Percentiles rank a stretch among this genome's conserved stretches.
Evolutionary conservation across 2,113 vertebrate species (phyloP).

Genomic region (Mixornis gularis): DNA sequence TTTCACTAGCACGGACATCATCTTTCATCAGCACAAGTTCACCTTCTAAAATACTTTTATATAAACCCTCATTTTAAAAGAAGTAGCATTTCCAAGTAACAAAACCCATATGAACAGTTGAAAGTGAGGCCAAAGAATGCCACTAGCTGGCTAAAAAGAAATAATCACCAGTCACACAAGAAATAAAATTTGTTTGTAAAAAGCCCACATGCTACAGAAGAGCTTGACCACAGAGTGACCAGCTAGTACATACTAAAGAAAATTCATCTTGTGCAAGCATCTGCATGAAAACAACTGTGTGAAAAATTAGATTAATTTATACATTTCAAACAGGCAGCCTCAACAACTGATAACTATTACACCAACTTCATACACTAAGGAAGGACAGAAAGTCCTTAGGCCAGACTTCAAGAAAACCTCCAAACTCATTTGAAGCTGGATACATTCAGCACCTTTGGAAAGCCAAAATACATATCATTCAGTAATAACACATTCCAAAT

Average conservation of each 20-base stretch:
- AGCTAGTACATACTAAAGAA: not conserved
- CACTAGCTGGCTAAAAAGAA: not conserved
- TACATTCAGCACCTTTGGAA: not conserved
- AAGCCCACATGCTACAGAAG: not conserved
- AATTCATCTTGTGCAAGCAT: not conserved
- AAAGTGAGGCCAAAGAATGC: not conserved
- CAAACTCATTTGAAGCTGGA: not conserved
- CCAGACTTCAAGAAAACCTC: not conserved
- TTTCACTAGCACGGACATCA: not conserved
- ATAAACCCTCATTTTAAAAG: not conserved
- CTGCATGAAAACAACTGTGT: not conserved
- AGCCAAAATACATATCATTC: not conserved
- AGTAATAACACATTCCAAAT: not conserved
- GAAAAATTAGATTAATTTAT: not conserved
- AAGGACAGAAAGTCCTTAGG: not conserved
- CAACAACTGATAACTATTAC: not conserved
- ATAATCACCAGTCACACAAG: not conserved
- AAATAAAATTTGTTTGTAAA: not conserved
- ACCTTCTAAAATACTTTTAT: not conserved
- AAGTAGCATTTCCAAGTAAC: not conserved
- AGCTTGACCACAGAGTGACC: not conserved
- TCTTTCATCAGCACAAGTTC: not conserved
- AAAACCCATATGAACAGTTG: not conserved
- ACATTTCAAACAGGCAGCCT: not conserved
- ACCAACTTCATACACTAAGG: not conserved